These are phyloP conservation scores for Bettongia penicillata DNA, from an alignment of 2,113 vertebrate species.

Conservation along the genomic window DNA sequence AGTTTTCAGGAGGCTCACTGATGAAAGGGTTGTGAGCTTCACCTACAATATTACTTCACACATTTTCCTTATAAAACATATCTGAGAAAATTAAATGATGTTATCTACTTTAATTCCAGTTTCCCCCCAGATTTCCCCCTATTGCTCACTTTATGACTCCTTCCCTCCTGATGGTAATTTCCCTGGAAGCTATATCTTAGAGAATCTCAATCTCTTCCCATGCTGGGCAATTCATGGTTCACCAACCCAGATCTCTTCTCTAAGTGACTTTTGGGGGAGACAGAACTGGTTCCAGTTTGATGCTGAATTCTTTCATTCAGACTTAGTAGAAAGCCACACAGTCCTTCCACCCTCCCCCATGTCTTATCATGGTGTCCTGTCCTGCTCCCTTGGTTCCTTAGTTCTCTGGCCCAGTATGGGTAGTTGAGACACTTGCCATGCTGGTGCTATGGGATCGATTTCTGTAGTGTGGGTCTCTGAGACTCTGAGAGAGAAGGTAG, in stretches of 20 bases:
- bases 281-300: background rate
- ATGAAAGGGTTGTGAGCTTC: background rate
- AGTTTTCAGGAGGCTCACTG: background rate
- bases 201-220: background rate
- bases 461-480: background rate
- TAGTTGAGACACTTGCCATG: background rate
- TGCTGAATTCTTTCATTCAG: background rate
- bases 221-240: background rate
- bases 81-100: background rate
- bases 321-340: background rate
- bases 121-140: background rate
- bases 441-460: background rate
- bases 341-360: background rate
- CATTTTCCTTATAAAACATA: background rate
- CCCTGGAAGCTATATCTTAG: background rate
- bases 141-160: background rate
- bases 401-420: background rate
- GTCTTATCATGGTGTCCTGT: background rate
- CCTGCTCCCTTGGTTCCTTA: background rate
- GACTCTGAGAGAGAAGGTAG: background rate
- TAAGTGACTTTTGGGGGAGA: background rate
- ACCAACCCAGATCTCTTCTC: background rate
- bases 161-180: background rate
- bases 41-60: background rate
- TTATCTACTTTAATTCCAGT: background rate